phyloP scores from a whole-genome alignment of 2,113 vertebrate genomes.

The Catharus minimus region DNA sequence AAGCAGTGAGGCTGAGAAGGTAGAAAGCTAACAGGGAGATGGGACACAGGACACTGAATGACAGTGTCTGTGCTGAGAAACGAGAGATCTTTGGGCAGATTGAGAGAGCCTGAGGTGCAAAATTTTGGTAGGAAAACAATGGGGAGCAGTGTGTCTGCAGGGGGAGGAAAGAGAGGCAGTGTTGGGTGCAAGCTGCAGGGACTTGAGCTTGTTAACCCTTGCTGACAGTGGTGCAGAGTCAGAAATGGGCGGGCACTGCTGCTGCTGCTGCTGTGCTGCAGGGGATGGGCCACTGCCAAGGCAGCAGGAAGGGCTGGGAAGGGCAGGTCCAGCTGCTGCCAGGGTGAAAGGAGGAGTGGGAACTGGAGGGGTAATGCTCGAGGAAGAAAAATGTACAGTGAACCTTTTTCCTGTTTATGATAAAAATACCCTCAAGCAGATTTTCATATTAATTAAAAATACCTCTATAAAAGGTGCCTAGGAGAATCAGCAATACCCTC shows the following conservation, averaged over 20 bases:
- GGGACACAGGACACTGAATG: background rate
- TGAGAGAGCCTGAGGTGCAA: background rate
- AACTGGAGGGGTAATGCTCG: background rate
- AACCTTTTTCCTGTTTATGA: background rate
- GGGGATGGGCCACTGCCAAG: background rate
- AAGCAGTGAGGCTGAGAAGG: background rate
- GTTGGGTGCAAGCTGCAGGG: background rate
- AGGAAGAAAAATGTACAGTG: background rate
- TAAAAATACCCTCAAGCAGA: background rate
- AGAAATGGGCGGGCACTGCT: background rate
- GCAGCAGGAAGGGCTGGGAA: background rate
- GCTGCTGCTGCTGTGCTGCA: background rate
- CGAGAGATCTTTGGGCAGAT: background rate
- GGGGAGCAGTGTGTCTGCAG: background rate
- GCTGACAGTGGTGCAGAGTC: background rate
- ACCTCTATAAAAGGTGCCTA: background rate
- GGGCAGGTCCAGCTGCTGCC: background rate
- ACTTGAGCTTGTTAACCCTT: background rate
- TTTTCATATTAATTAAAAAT: background rate
- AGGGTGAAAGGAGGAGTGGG: background rate
- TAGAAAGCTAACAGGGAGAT: background rate
- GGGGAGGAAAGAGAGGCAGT: background rate
- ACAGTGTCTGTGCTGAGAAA: background rate
- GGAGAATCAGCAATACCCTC: background rate
- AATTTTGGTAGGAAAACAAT: background rate